These are phyloP conservation scores for Himalopsyche kuldschensis DNA, from an alignment of 2,888 invertebrate genomes.

Conservation along the genomic window DNA sequence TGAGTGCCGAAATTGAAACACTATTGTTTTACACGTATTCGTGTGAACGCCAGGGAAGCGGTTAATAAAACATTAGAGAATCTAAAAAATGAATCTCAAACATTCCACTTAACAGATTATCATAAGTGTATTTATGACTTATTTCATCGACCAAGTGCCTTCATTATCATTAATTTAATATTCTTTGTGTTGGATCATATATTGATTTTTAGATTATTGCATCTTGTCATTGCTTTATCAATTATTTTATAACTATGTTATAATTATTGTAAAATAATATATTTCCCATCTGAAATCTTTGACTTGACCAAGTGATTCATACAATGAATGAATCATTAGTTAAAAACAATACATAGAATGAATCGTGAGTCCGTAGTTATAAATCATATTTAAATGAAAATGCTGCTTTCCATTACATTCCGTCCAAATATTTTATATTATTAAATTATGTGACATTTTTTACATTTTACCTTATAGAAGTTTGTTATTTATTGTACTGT, in stretches of 20 bases:
- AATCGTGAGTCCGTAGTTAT: not conserved
- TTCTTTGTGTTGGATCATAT: no score
- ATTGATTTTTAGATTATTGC: no score
- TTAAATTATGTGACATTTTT: not conserved
- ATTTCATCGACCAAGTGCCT: not conserved
- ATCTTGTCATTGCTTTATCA: no score
- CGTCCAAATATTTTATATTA: not conserved
- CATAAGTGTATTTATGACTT: not conserved
- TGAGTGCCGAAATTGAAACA: no score
- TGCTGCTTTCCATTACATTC: not conserved
- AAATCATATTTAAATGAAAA: not conserved
- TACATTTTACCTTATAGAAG: not conserved
- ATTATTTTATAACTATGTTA: no score
- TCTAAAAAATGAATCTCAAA: not conserved
- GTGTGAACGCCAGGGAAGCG: no score
- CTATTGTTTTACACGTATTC: no score
- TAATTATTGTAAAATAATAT: no score
- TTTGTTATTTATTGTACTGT: not conserved
- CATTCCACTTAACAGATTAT: not conserved
- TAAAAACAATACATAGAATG: not conserved
- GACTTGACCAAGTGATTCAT: not conserved
- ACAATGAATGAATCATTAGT: not conserved
- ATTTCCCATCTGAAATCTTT: no score
- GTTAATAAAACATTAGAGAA: no score
- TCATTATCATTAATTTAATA: not conserved